Evolutionary conservation across 30 jellyfish, hydroid and myxozoan species (phyloP).

Genomic region (Pseudorhiza aurosa): DNA sequence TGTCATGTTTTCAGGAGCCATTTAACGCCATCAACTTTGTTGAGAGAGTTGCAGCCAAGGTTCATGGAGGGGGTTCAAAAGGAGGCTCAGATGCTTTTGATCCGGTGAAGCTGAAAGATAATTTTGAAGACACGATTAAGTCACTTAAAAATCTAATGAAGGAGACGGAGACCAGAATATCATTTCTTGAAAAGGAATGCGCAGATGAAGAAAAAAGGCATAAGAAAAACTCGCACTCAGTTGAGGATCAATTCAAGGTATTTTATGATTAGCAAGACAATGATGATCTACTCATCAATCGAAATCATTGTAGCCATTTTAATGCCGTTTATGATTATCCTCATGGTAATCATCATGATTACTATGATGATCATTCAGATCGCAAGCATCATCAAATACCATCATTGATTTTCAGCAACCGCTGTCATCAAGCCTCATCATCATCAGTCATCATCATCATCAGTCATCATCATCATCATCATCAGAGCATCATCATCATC

Average conservation of each 20-base stretch:
- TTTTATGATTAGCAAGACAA: too few relatives aligned
- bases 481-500: background rate
- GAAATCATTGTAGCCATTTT: too few relatives aligned
- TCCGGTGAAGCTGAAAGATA: slow-evolving; percentile 85
- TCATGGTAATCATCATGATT: too few relatives aligned
- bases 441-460: background rate
- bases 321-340: background rate
- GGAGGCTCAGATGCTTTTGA: slow-evolving; percentile 97
- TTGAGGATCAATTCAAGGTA: slow-evolving; percentile 90
- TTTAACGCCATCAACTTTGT: slow-evolving; percentile 88
- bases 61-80: slow-evolving; percentile 94
- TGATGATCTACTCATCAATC: too few relatives aligned
- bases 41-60: slow-evolving; percentile 94
- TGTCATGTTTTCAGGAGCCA: slow-evolving; percentile 80
- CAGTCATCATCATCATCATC: background rate
- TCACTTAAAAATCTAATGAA: slow-evolving; percentile 80
- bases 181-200: slow-evolving; percentile 82
- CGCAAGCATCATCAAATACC: too few relatives aligned
- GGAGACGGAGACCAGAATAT: slow-evolving; percentile 80
- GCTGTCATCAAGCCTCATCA: too few relatives aligned
- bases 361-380: too few relatives aligned
- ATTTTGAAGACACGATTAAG: slow-evolving; percentile 86
- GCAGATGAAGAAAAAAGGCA: slow-evolving; percentile 85
- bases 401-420: too few relatives aligned
- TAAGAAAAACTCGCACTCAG: slow-evolving; percentile 73